phyloP scores from a whole-genome alignment of 2,888 invertebrate genomes.

The Drosophila merina region DNA sequence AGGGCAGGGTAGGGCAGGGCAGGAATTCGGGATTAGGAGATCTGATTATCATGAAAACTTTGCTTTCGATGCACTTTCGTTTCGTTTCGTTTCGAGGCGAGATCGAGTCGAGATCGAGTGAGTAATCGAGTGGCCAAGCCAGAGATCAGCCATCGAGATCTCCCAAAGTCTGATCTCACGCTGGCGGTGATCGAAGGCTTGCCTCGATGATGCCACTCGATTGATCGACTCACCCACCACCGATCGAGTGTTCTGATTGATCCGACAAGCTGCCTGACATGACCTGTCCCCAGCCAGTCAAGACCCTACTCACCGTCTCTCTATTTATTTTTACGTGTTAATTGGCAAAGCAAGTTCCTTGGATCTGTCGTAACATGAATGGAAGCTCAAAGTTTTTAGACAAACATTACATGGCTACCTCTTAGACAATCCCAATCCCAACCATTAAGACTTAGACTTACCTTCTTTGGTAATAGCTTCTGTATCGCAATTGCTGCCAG shows the following conservation, averaged over 20 bases:
- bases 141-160: too few relatives aligned
- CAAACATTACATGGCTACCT: background rate
- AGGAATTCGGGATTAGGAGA: constrained; percentile 34
- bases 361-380: background rate
- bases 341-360: background rate
- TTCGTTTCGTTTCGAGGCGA: constrained; percentile 6
- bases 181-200: constrained; percentile 16
- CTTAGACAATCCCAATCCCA: too few relatives aligned
- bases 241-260: constrained; percentile 9
- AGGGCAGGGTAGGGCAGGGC: constrained; percentile 5
- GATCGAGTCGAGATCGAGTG: constrained; percentile 5
- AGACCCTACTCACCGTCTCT: background rate
- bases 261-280: constrained; percentile 18
- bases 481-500: constrained; percentile 90
- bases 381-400: background rate
- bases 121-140: constrained; percentile 15
- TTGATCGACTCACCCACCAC: constrained; percentile 27
- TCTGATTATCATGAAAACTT: constrained; percentile 6
- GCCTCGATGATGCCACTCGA: constrained; percentile 27
- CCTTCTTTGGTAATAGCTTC: constrained; percentile 95
- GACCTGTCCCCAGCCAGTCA: constrained; percentile 5
- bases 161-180: constrained; percentile 23
- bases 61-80: constrained; percentile 7
- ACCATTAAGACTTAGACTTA: constrained; percentile 82
- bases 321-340: background rate